Percentiles rank a stretch among this genome's conserved stretches.
These are phyloP conservation scores for Panagrolaimus sp. DNA, from an alignment of 1,140 invertebrate species.

Conservation along the genomic window DNA sequence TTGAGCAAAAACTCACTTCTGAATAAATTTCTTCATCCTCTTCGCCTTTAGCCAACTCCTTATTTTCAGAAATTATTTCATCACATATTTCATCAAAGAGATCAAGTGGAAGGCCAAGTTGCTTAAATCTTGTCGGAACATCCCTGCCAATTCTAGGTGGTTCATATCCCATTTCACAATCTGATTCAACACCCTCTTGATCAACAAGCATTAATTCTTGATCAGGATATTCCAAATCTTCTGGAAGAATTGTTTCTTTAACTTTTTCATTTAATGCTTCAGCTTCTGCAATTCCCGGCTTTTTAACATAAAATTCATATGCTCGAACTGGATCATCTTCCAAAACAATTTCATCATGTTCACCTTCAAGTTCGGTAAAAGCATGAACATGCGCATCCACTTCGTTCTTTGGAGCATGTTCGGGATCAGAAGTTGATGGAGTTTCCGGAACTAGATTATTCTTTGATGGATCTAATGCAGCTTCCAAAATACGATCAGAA, in stretches of 20 bases:
- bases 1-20: too few species aligned
- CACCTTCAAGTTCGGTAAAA: neutral
- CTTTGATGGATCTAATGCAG: conserved; percentile 19
- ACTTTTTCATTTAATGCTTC: neutral
- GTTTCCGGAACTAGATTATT: neutral
- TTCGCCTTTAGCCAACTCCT: neutral
- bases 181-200: neutral
- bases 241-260: neutral
- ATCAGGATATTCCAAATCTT: neutral
- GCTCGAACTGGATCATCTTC: conserved; percentile 3
- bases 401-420: neutral
- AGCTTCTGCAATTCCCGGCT: neutral
- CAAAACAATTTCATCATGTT: neutral
- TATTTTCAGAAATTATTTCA: neutral
- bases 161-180: neutral
- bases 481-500: conserved; percentile 48
- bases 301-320: conserved; percentile 6
- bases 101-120: neutral
- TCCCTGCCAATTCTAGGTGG: neutral
- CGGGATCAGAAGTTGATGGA: too few species aligned
- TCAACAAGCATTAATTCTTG: neutral
- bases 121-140: neutral
- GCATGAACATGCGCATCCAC: conserved; percentile 10
- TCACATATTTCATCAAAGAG: conserved; percentile 3
- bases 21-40: neutral